These are phyloP conservation scores for Caenorhabditis japonica DNA, from an alignment of 2,888 invertebrate species.

Conservation along the genomic window DNA sequence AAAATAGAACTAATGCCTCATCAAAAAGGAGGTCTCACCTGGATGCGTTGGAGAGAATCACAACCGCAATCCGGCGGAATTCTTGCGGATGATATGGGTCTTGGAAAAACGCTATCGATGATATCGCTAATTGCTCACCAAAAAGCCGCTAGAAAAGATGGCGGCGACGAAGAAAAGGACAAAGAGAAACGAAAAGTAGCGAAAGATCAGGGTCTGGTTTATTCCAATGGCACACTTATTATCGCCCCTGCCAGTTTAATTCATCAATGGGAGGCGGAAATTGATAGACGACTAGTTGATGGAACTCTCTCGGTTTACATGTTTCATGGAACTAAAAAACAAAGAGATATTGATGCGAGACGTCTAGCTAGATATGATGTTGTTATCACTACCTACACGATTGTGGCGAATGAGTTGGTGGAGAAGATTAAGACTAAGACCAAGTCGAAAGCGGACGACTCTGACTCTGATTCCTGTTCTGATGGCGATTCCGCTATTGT, in stretches of 20 bases:
- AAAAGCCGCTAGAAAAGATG: conserved; percentile 67
- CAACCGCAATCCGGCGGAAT: conserved; percentile 89
- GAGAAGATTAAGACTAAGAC: conserved; percentile 52
- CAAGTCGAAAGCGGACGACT: conserved; percentile 3
- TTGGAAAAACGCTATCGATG: conserved; percentile 80
- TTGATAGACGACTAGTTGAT: conserved; percentile 81
- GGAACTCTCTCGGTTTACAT: conserved; percentile 83
- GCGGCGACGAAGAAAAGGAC: conserved; percentile 47
- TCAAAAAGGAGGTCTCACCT: conserved; percentile 84
- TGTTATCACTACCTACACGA: conserved; percentile 90
- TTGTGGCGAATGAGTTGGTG: conserved; percentile 80
- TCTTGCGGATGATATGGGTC: conserved; percentile 81
- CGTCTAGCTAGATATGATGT: conserved; percentile 82
- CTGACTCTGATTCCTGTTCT: conserved; percentile 12
- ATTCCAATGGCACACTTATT: conserved; percentile 81
- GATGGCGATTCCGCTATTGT: conserved; percentile 10
- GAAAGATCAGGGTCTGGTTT: conserved; percentile 61
- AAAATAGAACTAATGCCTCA: conserved; percentile 71
- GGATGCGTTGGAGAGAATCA: conserved; percentile 91
- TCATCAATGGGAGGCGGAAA: conserved; percentile 86
- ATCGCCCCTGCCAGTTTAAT: conserved; percentile 92
- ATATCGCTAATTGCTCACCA: conserved; percentile 79
- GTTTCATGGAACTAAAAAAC: conserved; percentile 86
- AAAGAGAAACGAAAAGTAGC: conserved; percentile 50
- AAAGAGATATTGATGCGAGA: conserved; percentile 66